A percentile compares a stretch with the other conserved stretches of the same genome.
Evolutionary conservation across 2,797 vertebrate genomes (phyloP).

Genomic region (Manis javanica): DNA sequence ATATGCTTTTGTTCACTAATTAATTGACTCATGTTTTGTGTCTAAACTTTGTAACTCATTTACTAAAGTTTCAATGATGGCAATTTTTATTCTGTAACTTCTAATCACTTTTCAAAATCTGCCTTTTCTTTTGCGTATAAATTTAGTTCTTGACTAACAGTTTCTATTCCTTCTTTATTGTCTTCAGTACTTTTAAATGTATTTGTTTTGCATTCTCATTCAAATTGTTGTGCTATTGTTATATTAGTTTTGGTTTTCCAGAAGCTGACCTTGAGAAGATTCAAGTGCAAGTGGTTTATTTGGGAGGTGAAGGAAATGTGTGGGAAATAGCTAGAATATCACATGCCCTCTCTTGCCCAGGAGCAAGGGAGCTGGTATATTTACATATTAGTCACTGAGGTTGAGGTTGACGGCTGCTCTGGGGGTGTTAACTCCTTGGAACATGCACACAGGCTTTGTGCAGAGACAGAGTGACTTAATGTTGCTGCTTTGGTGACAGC

Average conservation of each 20-base stretch:
- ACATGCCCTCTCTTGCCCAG: background rate
- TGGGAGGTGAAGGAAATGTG: slow-evolving; percentile 12
- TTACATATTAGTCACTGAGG: background rate
- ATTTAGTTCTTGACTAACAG: background rate
- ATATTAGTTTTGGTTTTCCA: background rate
- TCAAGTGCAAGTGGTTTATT: background rate
- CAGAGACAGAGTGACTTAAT: background rate
- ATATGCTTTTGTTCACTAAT: background rate
- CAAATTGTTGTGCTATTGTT: background rate
- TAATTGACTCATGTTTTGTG: background rate
- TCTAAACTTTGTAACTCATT: background rate
- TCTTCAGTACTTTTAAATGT: slow-evolving; percentile 29
- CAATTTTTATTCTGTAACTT: background rate
- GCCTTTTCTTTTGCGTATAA: background rate
- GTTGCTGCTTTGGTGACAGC: background rate
- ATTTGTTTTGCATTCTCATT: background rate
- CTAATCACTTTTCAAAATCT: background rate
- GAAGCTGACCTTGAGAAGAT: background rate
- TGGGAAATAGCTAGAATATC: background rate
- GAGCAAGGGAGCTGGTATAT: background rate
- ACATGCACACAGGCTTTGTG: background rate
- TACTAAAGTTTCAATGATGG: background rate
- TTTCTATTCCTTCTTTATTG: background rate
- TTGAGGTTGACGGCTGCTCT: background rate
- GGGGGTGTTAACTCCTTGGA: background rate